These are phyloP conservation scores for Lepus americanus DNA, from an alignment of 2,113 vertebrate genomes.

Conservation along the genomic window DNA sequence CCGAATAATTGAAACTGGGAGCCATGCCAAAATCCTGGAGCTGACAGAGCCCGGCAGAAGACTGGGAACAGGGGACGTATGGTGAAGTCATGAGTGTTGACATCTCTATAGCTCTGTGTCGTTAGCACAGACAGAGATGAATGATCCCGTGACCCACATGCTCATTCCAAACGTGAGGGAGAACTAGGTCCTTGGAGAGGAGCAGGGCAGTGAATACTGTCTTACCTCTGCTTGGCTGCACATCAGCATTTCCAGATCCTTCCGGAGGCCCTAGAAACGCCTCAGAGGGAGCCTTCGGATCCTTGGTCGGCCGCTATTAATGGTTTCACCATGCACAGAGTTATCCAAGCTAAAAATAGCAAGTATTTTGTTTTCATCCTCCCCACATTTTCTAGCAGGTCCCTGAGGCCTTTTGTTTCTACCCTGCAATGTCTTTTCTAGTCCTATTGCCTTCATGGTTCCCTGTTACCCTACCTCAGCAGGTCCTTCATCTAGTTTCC, in stretches of 20 bases:
- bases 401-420: not conserved
- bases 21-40: not conserved
- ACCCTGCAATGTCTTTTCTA: not conserved
- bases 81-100: not conserved
- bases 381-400: not conserved
- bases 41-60: not conserved
- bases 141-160: rapidly evolving
- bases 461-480: too few species aligned
- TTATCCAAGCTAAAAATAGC: too few species aligned
- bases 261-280: not conserved
- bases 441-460: rapidly evolving
- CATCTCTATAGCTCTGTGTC: not conserved
- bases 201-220: rapidly evolving
- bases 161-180: not conserved
- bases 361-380: not conserved
- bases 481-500: not conserved
- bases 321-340: not conserved
- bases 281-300: too few species aligned
- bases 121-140: not conserved
- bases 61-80: not conserved
- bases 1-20: not conserved
- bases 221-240: not conserved
- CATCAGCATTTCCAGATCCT: not conserved
- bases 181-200: rapidly evolving
- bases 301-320: not conserved